Percentiles rank a stretch among this genome's conserved stretches.
Evolutionary conservation across 92 coral and sea anemone species (phyloP).

Genomic region (Siderastrea radians): DNA sequence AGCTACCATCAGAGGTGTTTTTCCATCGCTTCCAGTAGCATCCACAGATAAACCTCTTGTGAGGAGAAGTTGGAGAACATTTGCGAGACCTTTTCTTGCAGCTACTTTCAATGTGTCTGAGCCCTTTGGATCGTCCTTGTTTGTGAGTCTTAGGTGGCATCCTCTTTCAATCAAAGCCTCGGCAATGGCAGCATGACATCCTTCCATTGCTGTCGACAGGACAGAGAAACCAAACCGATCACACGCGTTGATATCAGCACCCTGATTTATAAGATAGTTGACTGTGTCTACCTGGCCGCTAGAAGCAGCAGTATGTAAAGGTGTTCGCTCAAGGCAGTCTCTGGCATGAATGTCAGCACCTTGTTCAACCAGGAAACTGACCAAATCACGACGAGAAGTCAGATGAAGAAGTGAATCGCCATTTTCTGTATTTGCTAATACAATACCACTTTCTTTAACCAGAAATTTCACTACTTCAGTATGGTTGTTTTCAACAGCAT

Average conservation of each 20-base stretch:
- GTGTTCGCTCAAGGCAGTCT: background rate
- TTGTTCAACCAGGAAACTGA: conserved; percentile 31
- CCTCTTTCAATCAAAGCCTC: conserved; percentile 20
- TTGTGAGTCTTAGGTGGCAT: background rate
- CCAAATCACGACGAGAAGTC: conserved; percentile 17
- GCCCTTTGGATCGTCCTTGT: background rate
- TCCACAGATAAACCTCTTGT: background rate
- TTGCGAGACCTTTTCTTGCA: background rate
- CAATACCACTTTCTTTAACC: background rate
- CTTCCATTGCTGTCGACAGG: background rate
- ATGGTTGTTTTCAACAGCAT: conserved; percentile 2
- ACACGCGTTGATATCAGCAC: conserved; percentile 24
- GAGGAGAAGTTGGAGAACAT: background rate
- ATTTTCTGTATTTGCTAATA: background rate
- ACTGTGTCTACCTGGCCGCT: conserved; percentile 22
- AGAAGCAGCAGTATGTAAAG: conserved; percentile 18
- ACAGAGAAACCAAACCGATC: conserved; percentile 13
- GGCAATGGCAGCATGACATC: background rate
- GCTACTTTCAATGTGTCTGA: background rate
- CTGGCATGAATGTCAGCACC: conserved; percentile 4
- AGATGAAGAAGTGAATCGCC: conserved; percentile 25
- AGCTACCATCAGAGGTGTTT: conserved; percentile 17
- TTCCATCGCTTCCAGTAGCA: background rate
- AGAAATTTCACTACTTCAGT: conserved; percentile 12
- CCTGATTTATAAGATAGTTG: conserved; percentile 14